phyloP scores from a whole-genome alignment of 2,797 vertebrate genomes.

The Pteronotus mesoamericanus region DNA sequence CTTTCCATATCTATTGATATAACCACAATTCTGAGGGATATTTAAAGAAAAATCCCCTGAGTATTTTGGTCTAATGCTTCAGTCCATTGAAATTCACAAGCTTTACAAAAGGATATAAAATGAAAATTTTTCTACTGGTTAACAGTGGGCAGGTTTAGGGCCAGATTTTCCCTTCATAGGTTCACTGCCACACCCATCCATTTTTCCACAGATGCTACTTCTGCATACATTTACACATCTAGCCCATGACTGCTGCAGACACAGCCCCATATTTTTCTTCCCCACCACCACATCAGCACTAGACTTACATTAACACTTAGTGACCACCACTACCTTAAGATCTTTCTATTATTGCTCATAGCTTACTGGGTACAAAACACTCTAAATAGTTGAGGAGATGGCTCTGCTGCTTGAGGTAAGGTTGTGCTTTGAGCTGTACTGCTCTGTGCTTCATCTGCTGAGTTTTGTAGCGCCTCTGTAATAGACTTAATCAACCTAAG shows the following conservation, averaged over 20 bases:
- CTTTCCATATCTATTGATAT: neutral
- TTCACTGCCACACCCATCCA: neutral
- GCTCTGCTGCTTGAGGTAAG: neutral
- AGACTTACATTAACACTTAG: neutral
- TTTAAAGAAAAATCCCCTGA: conserved; percentile 54
- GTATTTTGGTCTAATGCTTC: conserved; percentile 33
- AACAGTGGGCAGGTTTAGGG: neutral
- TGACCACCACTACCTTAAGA: neutral
- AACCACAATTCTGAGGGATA: conserved; percentile 34
- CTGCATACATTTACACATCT: neutral
- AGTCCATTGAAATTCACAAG: conserved; percentile 48
- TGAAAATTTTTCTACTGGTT: conserved; percentile 59
- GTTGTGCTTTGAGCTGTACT: neutral
- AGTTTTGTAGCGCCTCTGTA: neutral
- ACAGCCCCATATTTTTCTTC: neutral
- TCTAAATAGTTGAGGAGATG: neutral
- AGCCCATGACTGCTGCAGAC: neutral
- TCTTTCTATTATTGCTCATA: neutral
- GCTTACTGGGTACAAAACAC: neutral
- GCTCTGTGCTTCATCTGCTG: neutral
- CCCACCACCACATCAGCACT: neutral
- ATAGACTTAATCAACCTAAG: neutral
- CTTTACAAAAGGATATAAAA: neutral
- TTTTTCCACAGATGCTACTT: neutral
- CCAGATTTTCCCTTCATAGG: neutral